phyloP scores from a whole-genome alignment of 2,113 vertebrate genomes.

The Anhinga anhinga region DNA sequence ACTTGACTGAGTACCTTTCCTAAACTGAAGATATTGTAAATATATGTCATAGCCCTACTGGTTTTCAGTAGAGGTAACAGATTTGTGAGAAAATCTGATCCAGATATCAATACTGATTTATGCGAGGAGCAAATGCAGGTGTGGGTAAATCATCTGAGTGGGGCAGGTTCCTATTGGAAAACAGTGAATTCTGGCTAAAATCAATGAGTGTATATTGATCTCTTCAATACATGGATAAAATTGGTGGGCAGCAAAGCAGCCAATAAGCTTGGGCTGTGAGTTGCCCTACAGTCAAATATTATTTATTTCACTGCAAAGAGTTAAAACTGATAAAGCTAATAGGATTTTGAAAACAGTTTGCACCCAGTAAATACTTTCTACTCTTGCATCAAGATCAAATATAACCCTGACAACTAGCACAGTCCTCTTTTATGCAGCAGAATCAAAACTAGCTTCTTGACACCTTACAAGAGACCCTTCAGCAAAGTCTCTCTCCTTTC shows the following conservation, averaged over 20 bases:
- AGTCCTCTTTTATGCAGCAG: neutral
- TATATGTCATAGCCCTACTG: neutral
- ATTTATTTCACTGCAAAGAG: neutral
- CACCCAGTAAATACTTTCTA: neutral
- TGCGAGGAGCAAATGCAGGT: neutral
- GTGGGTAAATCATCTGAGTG: neutral
- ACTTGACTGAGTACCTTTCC: neutral
- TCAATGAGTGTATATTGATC: neutral
- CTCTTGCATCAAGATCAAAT: neutral
- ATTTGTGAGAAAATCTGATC: neutral
- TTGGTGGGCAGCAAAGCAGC: neutral
- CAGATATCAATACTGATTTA: neutral
- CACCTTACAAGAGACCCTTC: neutral
- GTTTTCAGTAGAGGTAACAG: neutral
- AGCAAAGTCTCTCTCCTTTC: neutral
- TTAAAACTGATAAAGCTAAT: neutral
- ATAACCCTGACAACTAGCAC: neutral
- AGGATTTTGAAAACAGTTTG: neutral
- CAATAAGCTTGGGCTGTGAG: neutral
- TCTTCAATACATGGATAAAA: neutral
- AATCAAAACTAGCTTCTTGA: neutral
- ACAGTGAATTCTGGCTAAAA: neutral
- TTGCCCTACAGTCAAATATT: neutral
- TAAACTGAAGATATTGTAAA: neutral
- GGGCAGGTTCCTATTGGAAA: neutral